Percentiles rank a stretch among this genome's conserved stretches.
These are phyloP conservation scores for Microdon myrmicae DNA, from an alignment of 2,888 invertebrate genomes.

Conservation along the genomic window DNA sequence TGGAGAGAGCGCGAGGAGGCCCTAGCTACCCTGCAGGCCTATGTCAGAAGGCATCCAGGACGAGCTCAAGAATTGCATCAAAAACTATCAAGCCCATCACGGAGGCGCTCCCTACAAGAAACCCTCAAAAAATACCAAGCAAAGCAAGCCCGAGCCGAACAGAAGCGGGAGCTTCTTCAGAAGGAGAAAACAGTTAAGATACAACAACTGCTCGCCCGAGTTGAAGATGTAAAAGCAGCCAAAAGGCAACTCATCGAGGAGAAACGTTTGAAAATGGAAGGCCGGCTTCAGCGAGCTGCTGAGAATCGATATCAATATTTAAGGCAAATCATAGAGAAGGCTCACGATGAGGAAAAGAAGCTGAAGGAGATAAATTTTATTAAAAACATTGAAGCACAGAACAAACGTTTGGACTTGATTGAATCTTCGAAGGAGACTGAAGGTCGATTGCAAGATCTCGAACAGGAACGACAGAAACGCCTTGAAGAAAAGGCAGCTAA, in stretches of 20 bases:
- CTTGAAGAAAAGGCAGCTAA: slow-evolving; percentile 90
- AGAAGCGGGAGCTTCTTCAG: slow-evolving; percentile 82
- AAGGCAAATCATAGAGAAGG: slow-evolving; percentile 87
- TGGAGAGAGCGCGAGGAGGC: slow-evolving; percentile 89
- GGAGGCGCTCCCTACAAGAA: slow-evolving; percentile 85
- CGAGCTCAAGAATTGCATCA: slow-evolving; percentile 91
- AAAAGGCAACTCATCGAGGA: slow-evolving; percentile 88
- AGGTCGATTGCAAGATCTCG: slow-evolving; percentile 78
- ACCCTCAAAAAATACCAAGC: slow-evolving; percentile 84
- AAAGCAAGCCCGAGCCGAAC: slow-evolving; percentile 91
- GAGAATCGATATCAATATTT: slow-evolving; percentile 88
- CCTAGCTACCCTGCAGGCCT: slow-evolving; percentile 78
- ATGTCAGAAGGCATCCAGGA: slow-evolving; percentile 90
- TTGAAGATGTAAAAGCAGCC: slow-evolving; percentile 84
- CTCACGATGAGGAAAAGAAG: slow-evolving; percentile 97
- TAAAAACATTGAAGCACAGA: slow-evolving; percentile 94
- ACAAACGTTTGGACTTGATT: slow-evolving; percentile 90
- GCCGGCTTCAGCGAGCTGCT: slow-evolving; percentile 83
- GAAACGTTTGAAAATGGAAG: slow-evolving; percentile 79
- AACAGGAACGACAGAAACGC: slow-evolving; percentile 86
- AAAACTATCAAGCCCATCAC: slow-evolving; percentile 90
- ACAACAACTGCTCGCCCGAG: slow-evolving; percentile 85
- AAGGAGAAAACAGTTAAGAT: slow-evolving; percentile 87
- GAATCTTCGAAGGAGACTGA: slow-evolving; percentile 82
- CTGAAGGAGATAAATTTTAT: slow-evolving; percentile 97